Conservation (phyloP, 2,888 invertebrate genomes). For the Reticulitermes lucifugus region DNA sequence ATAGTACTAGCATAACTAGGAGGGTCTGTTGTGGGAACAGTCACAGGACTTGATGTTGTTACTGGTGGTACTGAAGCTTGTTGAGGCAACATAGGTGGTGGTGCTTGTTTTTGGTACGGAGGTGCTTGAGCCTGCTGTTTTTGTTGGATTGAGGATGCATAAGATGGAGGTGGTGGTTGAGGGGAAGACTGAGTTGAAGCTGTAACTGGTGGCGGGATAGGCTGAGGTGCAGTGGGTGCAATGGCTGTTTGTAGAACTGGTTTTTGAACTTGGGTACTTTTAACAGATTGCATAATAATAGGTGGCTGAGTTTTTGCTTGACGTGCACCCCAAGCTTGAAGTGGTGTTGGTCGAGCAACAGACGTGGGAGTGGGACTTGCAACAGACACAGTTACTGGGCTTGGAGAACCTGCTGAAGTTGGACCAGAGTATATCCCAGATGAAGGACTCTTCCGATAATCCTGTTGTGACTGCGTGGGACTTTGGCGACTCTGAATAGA, state of each 20-base stretch:
- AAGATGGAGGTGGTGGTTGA: conserved; percentile 81
- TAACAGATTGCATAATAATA: conserved; percentile 96
- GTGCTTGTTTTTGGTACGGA: conserved; percentile 56
- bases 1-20: conserved; percentile 94
- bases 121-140: conserved; percentile 68
- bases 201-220: conserved; percentile 60
- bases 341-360: conserved; percentile 81
- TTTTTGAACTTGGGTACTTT: conserved; percentile 95
- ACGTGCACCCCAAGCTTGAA: conserved; percentile 86
- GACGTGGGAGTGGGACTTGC: conserved; percentile 70
- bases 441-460: conserved; percentile 87
- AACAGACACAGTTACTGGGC: conserved; percentile 80
- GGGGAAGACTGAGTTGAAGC: conserved; percentile 59
- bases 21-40: conserved; percentile 86
- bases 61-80: conserved; percentile 61
- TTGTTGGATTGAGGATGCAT: conserved; percentile 84
- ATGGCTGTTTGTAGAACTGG: conserved; percentile 95
- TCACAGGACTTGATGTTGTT: conserved; percentile 59
- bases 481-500: conserved; percentile 90
- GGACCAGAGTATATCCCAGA: conserved; percentile 88
- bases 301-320: conserved; percentile 93
- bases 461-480: conserved; percentile 82
- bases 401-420: conserved; percentile 85
- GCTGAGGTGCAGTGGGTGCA: conserved; percentile 85
- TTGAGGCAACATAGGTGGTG: conserved; percentile 62